phyloP scores from a whole-genome alignment of 2,797 vertebrate genomes.

The Brachyalestes nurse region DNA sequence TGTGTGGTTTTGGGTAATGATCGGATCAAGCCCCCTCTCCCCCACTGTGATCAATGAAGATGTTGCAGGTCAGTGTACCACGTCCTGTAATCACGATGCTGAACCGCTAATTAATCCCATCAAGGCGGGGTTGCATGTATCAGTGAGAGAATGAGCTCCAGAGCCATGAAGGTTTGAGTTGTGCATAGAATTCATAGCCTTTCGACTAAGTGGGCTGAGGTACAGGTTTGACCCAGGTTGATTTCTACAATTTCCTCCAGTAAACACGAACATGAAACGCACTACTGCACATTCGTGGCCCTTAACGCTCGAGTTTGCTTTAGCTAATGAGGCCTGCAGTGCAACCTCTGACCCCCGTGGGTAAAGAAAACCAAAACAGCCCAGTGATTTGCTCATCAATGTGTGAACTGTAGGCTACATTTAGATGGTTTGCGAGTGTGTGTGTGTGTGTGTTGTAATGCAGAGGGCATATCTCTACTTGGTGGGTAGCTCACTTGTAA shows the following conservation, averaged over 20 bases:
- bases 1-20: slow-evolving; percentile 54
- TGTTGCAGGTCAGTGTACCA: slow-evolving; percentile 28
- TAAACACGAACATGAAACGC: slow-evolving; percentile 31
- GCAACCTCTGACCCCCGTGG: slow-evolving; percentile 43
- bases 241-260: slow-evolving; percentile 1
- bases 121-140: slow-evolving; percentile 42
- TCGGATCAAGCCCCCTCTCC: slow-evolving; percentile 54
- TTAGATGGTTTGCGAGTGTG: slow-evolving; percentile 2
- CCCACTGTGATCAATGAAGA: slow-evolving; percentile 38
- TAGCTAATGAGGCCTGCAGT: slow-evolving; percentile 32
- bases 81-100: slow-evolving; percentile 30
- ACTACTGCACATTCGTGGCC: slow-evolving; percentile 36
- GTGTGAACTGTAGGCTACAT: slow-evolving; percentile 8
- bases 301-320: slow-evolving; percentile 46
- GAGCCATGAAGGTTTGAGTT: slow-evolving; percentile 32
- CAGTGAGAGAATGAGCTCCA: slow-evolving; percentile 24
- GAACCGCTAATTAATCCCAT: slow-evolving; percentile 52
- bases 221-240: not conserved
- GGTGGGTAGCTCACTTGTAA: not conserved
- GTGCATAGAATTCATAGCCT: slow-evolving; percentile 36
- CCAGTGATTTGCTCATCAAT: slow-evolving; percentile 38
- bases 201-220: slow-evolving; percentile 15
- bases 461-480: not conserved
- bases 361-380: slow-evolving; percentile 28
- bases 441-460: slow-evolving; percentile 13